phyloP scores from a whole-genome alignment of 2,113 vertebrate genomes.

The Pardalotus punctatus region DNA sequence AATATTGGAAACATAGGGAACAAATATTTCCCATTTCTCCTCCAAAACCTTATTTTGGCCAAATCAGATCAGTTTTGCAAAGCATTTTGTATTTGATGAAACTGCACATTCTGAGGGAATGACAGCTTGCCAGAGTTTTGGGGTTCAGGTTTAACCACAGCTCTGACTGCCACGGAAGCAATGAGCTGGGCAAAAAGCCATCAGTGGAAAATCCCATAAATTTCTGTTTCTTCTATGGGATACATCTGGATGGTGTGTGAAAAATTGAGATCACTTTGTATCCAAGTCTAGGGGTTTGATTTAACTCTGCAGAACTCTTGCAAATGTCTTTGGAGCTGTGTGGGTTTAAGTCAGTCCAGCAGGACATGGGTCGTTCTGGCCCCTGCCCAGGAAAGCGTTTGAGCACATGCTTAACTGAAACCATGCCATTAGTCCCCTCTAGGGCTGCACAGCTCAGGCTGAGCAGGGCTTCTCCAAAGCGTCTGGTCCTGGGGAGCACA shows the following conservation, averaged over 20 bases:
- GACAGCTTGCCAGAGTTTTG: background rate
- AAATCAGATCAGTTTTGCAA: background rate
- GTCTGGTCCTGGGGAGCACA: conserved; percentile 37
- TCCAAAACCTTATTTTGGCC: background rate
- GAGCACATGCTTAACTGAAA: conserved; percentile 38
- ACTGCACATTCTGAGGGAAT: background rate
- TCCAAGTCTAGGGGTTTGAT: conserved; percentile 7
- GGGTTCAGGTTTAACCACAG: background rate
- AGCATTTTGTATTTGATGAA: background rate
- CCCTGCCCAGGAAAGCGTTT: conserved; percentile 12
- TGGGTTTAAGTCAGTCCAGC: background rate
- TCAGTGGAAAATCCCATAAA: background rate
- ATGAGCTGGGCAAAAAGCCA: background rate
- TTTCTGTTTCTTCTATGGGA: conserved; percentile 10
- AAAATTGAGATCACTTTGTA: conserved; percentile 26
- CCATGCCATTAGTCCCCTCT: background rate
- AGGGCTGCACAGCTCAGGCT: background rate
- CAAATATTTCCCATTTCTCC: background rate
- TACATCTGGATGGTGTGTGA: background rate
- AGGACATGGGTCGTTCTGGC: background rate
- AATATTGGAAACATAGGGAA: background rate
- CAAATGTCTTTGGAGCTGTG: conserved; percentile 12
- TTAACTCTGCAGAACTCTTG: background rate
- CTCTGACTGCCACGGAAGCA: background rate
- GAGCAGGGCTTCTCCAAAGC: background rate